Evolutionary conservation across 2,797 vertebrate genomes (phyloP).

Genomic region (Pyrocephalus nanus): DNA sequence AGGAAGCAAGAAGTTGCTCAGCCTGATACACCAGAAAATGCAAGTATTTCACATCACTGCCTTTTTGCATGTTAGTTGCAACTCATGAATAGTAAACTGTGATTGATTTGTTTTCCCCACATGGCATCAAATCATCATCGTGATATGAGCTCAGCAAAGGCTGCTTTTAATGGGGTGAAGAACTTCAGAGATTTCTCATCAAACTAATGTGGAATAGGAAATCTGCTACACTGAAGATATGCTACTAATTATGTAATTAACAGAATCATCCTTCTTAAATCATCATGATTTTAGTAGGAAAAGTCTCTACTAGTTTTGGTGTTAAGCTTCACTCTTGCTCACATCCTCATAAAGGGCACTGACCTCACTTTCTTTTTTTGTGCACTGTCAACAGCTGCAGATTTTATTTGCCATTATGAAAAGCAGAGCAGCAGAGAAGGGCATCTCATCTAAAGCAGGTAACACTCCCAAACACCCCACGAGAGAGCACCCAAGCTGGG

Average conservation of each 20-base stretch:
- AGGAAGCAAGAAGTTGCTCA: not conserved
- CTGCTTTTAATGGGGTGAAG: not conserved
- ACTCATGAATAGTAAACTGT: conserved; percentile 12
- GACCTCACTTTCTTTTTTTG: not conserved
- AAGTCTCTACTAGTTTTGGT: not conserved
- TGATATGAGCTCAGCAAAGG: not conserved
- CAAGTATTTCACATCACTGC: not conserved
- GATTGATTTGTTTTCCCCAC: conserved; percentile 51
- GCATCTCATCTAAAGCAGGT: not conserved
- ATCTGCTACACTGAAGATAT: not conserved
- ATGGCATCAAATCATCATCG: conserved; percentile 19
- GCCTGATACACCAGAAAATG: not conserved
- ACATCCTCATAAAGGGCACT: not conserved
- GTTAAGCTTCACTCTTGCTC: not conserved
- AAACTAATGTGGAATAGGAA: not conserved
- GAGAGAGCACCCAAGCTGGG: not conserved
- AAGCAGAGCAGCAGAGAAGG: not conserved
- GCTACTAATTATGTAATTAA: not conserved
- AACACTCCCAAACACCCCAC: no score
- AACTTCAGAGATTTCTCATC: not conserved
- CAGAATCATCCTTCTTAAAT: not conserved
- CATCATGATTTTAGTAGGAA: not conserved
- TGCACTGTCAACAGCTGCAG: not conserved
- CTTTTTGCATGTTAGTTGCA: not conserved
- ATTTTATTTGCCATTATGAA: not conserved